Evolutionary conservation across 2,888 invertebrate genomes (phyloP).

Genomic region (Tiphia femorata): DNA sequence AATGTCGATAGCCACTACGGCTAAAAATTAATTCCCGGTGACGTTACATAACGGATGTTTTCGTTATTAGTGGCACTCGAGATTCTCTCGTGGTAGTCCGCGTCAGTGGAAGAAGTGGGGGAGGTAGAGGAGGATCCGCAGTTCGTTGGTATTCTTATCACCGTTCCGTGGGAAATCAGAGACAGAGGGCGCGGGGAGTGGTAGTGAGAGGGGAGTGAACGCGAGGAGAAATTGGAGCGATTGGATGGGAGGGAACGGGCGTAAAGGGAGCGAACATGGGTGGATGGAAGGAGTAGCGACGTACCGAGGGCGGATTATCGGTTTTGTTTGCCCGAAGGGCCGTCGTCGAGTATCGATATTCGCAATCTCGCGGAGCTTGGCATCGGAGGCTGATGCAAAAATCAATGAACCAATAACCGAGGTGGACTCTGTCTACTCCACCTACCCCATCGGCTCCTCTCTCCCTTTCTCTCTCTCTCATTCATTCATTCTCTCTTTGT

Average conservation of each 20-base stretch:
- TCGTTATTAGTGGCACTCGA: conserved; percentile 6
- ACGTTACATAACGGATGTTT: conserved; percentile 12
- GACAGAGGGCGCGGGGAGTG: background rate
- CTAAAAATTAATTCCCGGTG: background rate
- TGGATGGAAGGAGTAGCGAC: conserved; percentile 25
- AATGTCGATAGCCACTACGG: no score
- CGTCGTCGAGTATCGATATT: conserved; percentile 51
- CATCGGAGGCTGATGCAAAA: conserved; percentile 48
- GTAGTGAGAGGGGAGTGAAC: conserved; percentile 1
- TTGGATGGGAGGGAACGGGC: conserved; percentile 4
- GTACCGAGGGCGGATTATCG: conserved; percentile 42
- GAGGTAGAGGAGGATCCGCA: background rate
- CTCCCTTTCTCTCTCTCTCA: background rate
- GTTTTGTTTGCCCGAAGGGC: conserved; percentile 41
- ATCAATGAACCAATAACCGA: conserved; percentile 56
- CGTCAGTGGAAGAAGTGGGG: background rate
- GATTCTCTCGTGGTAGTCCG: background rate
- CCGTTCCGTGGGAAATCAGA: conserved; percentile 17
- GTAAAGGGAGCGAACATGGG: background rate
- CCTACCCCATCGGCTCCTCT: background rate
- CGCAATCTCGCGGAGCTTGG: conserved; percentile 43
- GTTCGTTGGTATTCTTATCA: conserved; percentile 25
- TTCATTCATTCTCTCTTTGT: background rate
- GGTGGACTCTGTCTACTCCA: conserved; percentile 25
- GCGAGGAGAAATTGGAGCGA: conserved; percentile 3